phyloP scores from a whole-genome alignment of 1,140 invertebrate genomes.

The Pseudomyrmex cubaensis region DNA sequence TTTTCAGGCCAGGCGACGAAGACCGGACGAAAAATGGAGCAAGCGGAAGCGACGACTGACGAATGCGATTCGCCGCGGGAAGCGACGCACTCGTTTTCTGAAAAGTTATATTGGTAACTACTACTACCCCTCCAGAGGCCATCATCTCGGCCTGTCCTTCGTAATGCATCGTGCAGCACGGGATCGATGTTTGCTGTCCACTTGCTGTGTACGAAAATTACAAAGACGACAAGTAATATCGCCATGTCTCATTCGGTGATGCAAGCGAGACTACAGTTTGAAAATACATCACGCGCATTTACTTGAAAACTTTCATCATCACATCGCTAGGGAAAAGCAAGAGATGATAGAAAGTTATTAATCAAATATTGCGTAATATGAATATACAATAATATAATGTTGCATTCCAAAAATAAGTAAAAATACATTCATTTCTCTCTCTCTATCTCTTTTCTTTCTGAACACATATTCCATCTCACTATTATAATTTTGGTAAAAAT shows the following conservation, averaged over 20 bases:
- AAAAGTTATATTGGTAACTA: conserved; percentile 71
- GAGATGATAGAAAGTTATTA: conserved; percentile 1
- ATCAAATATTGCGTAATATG: conserved; percentile 26
- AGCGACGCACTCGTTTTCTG: conserved; percentile 61
- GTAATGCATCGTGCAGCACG: conserved; percentile 39
- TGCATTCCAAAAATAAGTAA: not conserved
- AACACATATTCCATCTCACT: no score
- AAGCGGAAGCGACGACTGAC: conserved; percentile 66
- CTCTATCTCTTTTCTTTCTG: not conserved
- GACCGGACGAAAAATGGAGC: conserved; percentile 62
- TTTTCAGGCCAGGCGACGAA: conserved; percentile 52
- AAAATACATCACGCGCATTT: not conserved
- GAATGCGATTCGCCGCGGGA: conserved; percentile 71
- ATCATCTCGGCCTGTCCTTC: conserved; percentile 23
- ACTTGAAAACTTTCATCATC: conserved; percentile 5
- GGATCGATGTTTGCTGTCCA: conserved; percentile 9
- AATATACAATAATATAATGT: not conserved
- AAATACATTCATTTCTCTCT: not conserved
- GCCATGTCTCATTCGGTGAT: not conserved
- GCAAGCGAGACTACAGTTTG: not conserved
- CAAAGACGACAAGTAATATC: not conserved
- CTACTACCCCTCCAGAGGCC: conserved; percentile 39
- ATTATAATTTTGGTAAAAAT: no score
- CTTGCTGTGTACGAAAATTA: conserved; percentile 12
- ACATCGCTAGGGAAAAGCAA: not conserved